A percentile compares a stretch with the other conserved stretches of the same genome.
Evolutionary conservation across 53 echinoderm and acorn worm species (phyloP).

Genomic region (Holothuria leucospilota): DNA sequence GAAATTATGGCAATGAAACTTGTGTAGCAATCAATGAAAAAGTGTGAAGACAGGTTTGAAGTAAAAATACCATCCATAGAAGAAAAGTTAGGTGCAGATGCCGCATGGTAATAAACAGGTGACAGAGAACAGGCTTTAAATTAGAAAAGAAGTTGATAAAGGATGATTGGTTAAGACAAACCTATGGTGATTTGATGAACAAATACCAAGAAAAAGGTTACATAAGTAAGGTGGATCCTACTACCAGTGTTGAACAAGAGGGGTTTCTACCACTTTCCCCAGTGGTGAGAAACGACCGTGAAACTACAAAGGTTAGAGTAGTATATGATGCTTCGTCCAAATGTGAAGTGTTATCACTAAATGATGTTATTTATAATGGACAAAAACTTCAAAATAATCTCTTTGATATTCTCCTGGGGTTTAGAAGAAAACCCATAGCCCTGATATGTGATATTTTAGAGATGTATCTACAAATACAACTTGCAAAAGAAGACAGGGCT

Average conservation of each 20-base stretch:
- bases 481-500: too few relatives aligned
- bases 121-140: constrained; percentile 46
- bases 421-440: constrained; percentile 32
- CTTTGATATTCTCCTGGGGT: constrained; percentile 21
- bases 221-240: too few relatives aligned
- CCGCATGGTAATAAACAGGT: background rate
- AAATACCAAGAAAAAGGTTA: too few relatives aligned
- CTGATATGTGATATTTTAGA: too few relatives aligned
- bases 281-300: constrained; percentile 15
- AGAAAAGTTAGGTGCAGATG: background rate
- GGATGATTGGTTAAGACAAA: background rate
- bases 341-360: background rate
- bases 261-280: constrained; percentile 50
- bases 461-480: constrained; percentile 27
- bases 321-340: constrained; percentile 34
- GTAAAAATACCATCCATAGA: constrained; percentile 18
- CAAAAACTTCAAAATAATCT: constrained; percentile 43
- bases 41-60: constrained; percentile 50
- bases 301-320: constrained; percentile 36
- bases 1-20: constrained; percentile 29
- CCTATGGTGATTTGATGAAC: constrained; percentile 10
- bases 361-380: constrained; percentile 16
- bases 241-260: too few relatives aligned
- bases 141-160: too few relatives aligned
- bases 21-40: constrained; percentile 36